These are phyloP conservation scores for Drosophila nasuta DNA, from an alignment of 1,140 invertebrate genomes.

Conservation along the genomic window DNA sequence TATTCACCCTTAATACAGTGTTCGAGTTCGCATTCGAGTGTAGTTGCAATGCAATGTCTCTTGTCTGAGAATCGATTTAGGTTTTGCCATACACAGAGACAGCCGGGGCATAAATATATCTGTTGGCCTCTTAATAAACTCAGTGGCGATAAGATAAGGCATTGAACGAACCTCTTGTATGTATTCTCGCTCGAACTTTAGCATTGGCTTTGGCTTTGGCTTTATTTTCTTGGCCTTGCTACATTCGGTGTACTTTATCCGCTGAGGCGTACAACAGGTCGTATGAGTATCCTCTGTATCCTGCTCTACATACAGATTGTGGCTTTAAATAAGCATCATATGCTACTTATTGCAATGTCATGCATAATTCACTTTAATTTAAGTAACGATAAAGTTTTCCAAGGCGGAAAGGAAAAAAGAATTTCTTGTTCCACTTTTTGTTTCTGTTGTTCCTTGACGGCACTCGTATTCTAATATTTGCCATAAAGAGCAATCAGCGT, in stretches of 20 bases:
- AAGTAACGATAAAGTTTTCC: constrained; percentile 17
- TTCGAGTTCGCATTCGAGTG: background rate
- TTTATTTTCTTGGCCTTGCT: constrained; percentile 10
- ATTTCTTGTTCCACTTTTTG: background rate
- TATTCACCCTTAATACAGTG: background rate
- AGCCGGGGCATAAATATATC: constrained; percentile 47
- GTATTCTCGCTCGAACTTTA: constrained; percentile 23
- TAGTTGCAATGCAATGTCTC: constrained; percentile 19
- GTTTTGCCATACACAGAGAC: constrained; percentile 38
- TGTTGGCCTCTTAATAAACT: constrained; percentile 53
- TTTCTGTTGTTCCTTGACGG: no score
- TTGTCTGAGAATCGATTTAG: constrained; percentile 30
- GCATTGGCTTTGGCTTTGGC: constrained; percentile 31
- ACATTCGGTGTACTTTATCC: constrained; percentile 40
- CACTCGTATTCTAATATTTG: background rate
- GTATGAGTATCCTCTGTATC: constrained; percentile 50
- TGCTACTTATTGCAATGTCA: constrained; percentile 17
- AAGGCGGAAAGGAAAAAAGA: constrained; percentile 1
- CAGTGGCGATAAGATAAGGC: constrained; percentile 67
- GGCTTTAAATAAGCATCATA: constrained; percentile 40
- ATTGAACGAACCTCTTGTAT: constrained; percentile 14
- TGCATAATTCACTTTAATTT: constrained; percentile 54
- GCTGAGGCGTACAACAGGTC: constrained; percentile 60
- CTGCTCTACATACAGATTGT: constrained; percentile 26
- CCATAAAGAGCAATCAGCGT: constrained; percentile 15